Evolutionary conservation across 2,113 vertebrate genomes (phyloP).

Genomic region (Redunca redunca): DNA sequence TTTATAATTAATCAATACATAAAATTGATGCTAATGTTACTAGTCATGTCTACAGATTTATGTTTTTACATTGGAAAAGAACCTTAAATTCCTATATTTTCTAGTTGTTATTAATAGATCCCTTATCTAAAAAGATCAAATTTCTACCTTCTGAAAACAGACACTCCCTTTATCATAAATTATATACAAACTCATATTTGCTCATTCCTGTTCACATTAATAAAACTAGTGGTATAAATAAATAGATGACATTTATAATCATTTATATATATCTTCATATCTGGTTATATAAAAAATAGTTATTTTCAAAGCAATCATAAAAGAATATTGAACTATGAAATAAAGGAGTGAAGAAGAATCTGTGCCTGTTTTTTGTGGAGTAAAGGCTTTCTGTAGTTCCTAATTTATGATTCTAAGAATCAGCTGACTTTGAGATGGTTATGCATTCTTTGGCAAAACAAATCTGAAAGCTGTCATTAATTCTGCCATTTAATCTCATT

Average conservation of each 20-base stretch:
- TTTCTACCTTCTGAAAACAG: neutral
- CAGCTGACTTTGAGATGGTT: neutral
- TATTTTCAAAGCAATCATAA: neutral
- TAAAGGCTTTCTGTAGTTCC: neutral
- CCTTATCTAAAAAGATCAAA: neutral
- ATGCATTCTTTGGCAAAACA: neutral
- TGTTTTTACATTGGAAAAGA: neutral
- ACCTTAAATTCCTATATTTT: neutral
- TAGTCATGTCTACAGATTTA: neutral
- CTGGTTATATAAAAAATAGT: neutral
- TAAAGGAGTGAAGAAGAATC: neutral
- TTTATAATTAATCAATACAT: neutral
- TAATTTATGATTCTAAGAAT: slow-evolving; percentile 9
- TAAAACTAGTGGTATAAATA: neutral
- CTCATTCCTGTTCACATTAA: neutral
- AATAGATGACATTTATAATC: neutral
- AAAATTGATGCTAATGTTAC: neutral
- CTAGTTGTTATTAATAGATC: neutral
- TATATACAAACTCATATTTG: neutral
- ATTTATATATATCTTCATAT: neutral
- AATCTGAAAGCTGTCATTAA: neutral
- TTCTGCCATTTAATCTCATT: neutral
- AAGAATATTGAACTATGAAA: neutral
- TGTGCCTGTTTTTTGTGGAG: neutral
- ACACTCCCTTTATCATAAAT: neutral